A percentile compares a stretch with the other conserved stretches of the same genome.
Conservation (phyloP, 1,140 invertebrate species). For the Anastatus disparis region DNA sequence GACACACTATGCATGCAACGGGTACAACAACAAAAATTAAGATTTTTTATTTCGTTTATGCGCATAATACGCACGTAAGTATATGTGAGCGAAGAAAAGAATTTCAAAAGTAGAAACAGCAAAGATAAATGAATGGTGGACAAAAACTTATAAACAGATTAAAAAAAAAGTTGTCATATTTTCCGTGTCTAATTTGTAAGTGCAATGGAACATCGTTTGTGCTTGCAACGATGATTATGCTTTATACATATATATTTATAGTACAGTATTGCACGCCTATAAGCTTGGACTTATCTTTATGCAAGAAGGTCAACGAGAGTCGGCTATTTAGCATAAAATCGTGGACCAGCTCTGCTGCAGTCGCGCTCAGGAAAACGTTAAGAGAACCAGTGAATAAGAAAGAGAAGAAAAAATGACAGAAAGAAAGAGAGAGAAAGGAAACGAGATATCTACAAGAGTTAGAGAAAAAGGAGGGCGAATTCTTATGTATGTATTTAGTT, state of each 20-base stretch:
- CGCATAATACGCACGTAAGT: too few relatives aligned
- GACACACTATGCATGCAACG: background rate
- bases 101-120: too few relatives aligned
- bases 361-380: conserved; percentile 5
- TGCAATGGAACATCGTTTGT: too few relatives aligned
- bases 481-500: too few relatives aligned
- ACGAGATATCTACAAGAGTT: background rate
- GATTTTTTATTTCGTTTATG: too few relatives aligned
- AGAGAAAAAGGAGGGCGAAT: conserved; percentile 28
- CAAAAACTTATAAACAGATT: too few relatives aligned
- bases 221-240: too few relatives aligned
- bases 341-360: conserved; percentile 14
- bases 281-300: conserved; percentile 40
- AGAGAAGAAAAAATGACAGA: background rate
- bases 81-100: too few relatives aligned
- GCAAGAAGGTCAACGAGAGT: conserved; percentile 51
- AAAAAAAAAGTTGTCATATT: too few relatives aligned
- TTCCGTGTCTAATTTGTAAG: too few relatives aligned
- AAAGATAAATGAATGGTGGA: too few relatives aligned
- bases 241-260: too few relatives aligned
- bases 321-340: conserved; percentile 52
- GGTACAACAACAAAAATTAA: background rate
- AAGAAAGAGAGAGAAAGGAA: background rate
- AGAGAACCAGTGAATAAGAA: conserved; percentile 28
- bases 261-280: background rate